Percentiles rank a stretch among this genome's conserved stretches.
These are phyloP conservation scores for Hippocampus barbouri DNA, from an alignment of 2,113 vertebrate species.

Conservation along the genomic window DNA sequence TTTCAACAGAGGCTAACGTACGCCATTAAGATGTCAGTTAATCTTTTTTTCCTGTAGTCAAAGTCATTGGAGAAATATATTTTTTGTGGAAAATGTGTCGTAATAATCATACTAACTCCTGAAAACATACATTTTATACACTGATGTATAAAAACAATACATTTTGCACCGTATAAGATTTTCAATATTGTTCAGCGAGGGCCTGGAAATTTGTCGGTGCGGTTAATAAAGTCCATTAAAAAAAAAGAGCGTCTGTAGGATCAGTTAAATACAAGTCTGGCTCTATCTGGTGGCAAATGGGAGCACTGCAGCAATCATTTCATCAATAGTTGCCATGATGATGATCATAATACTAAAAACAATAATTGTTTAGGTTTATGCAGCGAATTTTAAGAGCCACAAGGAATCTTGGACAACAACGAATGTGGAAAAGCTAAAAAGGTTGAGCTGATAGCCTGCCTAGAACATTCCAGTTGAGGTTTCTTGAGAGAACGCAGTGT, in stretches of 20 bases:
- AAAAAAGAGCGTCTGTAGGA: too few relatives aligned
- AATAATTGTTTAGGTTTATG: too few relatives aligned
- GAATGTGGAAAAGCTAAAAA: not conserved
- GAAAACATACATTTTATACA: not conserved
- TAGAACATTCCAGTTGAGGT: too few relatives aligned
- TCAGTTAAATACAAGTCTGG: not conserved
- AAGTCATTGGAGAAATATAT: too few relatives aligned
- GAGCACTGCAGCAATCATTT: conserved; percentile 6
- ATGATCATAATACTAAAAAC: not conserved
- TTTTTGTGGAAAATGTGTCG: not conserved
- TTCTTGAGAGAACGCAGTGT: too few relatives aligned
- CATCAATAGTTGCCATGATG: not conserved
- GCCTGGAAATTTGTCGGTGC: not conserved
- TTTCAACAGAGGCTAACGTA: not conserved
- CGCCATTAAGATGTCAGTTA: not conserved
- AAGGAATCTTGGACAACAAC: not conserved
- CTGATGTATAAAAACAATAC: not conserved
- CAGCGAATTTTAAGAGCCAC: too few relatives aligned
- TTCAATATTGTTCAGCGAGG: not conserved
- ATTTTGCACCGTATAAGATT: not conserved
- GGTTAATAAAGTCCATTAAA: not conserved
- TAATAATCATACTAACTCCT: not conserved
- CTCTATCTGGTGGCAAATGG: conserved; percentile 45
- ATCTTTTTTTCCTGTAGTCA: not conserved
- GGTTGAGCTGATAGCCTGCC: too few relatives aligned